phyloP scores from a whole-genome alignment of 2,113 vertebrate species.

The Ptilonorhynchus violaceus region DNA sequence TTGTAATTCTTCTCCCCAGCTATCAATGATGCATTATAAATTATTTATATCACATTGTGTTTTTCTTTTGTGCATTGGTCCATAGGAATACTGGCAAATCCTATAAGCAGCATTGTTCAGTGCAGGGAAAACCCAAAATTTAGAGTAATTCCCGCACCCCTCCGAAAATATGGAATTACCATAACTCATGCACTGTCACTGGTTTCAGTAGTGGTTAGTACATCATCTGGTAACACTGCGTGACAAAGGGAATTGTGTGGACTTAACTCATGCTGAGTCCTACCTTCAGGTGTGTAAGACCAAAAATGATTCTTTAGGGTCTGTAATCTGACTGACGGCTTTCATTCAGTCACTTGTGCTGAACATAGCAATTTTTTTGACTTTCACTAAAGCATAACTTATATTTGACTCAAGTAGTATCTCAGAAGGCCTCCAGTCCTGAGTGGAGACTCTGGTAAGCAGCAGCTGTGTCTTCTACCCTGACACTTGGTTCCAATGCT shows the following conservation, averaged over 20 bases:
- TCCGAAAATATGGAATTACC: neutral
- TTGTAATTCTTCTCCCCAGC: neutral
- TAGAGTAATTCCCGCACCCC: neutral
- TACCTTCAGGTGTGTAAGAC: neutral
- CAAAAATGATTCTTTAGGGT: neutral
- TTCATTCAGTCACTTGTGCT: neutral
- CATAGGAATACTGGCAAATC: neutral
- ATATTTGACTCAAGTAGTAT: neutral
- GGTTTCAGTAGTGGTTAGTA: neutral
- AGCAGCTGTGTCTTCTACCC: neutral
- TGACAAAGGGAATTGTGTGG: neutral
- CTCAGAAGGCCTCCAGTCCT: neutral
- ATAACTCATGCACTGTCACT: neutral
- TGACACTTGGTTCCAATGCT: neutral
- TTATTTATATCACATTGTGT: neutral
- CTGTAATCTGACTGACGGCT: neutral
- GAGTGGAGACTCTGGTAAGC: neutral
- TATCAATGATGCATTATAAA: neutral
- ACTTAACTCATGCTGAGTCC: neutral
- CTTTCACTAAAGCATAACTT: neutral
- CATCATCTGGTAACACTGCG: fast-evolving
- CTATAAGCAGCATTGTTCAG: neutral
- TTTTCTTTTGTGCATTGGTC: neutral
- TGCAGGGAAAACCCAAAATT: neutral
- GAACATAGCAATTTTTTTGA: neutral